A percentile compares a stretch with the other conserved stretches of the same genome.
These are phyloP conservation scores for Odontothrips loti DNA, from an alignment of 2,888 invertebrate species.

Conservation along the genomic window DNA sequence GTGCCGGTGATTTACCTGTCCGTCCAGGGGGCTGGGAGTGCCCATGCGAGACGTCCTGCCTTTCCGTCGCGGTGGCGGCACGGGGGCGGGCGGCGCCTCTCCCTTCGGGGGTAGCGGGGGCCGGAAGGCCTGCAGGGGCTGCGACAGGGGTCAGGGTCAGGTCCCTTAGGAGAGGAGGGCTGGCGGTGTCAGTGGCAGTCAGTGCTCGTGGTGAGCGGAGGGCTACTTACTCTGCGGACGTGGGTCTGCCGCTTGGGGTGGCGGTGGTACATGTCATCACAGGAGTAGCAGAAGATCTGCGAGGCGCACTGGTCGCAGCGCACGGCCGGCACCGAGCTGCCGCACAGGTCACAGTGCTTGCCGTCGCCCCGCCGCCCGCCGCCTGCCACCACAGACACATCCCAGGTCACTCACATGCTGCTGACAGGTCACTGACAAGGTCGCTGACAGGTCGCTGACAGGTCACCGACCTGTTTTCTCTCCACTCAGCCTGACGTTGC, in stretches of 20 bases:
- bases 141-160: conserved; percentile 35
- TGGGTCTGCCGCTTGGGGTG: conserved; percentile 84
- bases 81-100: conserved; percentile 52
- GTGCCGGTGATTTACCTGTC: conserved; percentile 31
- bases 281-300: conserved; percentile 82
- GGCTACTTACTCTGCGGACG: conserved; percentile 62
- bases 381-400: conserved; percentile 34
- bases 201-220: too few species aligned
- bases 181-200: too few species aligned
- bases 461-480: too few species aligned
- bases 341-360: conserved; percentile 78
- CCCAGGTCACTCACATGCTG: too few species aligned
- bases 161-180: too few species aligned
- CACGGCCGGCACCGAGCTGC: conserved; percentile 73
- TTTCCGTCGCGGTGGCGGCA: conserved; percentile 61
- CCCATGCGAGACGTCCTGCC: conserved; percentile 45
- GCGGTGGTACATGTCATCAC: conserved; percentile 91
- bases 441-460: too few species aligned
- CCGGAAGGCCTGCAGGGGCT: conserved; percentile 41
- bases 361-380: conserved; percentile 48
- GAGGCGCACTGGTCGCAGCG: conserved; percentile 77
- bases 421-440: conserved; percentile 30
- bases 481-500: not conserved
- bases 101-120: conserved; percentile 69
- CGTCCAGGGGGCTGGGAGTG: conserved; percentile 37